phyloP scores from a whole-genome alignment of 2,888 invertebrate genomes.

The Apamea sordens region DNA sequence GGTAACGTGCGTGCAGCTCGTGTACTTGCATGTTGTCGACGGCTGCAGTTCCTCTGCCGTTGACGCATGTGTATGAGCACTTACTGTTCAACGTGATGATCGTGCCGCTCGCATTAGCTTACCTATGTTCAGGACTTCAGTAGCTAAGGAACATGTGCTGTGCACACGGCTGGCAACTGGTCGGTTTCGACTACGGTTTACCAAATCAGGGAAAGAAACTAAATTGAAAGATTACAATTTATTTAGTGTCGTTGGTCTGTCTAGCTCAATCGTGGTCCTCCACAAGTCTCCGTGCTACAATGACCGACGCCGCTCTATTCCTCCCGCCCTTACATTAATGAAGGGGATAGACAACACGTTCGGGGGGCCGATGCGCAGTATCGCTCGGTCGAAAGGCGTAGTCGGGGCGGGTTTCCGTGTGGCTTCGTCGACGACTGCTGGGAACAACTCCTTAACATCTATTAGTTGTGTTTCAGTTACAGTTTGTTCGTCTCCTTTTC shows the following conservation, averaged over 20 bases:
- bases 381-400: background rate
- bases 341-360: slow-evolving; percentile 33
- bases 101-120: background rate
- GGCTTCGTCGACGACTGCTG: background rate
- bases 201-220: background rate
- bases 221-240: slow-evolving; percentile 5
- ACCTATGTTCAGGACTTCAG: background rate
- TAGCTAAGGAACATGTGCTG: background rate
- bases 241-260: background rate
- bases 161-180: background rate
- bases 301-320: background rate
- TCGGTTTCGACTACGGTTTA: background rate
- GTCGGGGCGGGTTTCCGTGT: background rate
- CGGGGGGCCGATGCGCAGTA: background rate
- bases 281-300: background rate
- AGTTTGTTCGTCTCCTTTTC: background rate
- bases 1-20: too few species aligned
- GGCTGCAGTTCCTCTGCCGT: too few species aligned
- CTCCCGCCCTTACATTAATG: background rate
- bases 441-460: background rate
- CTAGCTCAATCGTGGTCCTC: background rate
- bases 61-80: too few species aligned
- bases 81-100: too few species aligned
- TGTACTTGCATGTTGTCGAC: too few species aligned
- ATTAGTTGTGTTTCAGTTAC: background rate